These are phyloP conservation scores for Poeciliopsis retropinna DNA, from an alignment of 2,113 vertebrate species.

Conservation along the genomic window DNA sequence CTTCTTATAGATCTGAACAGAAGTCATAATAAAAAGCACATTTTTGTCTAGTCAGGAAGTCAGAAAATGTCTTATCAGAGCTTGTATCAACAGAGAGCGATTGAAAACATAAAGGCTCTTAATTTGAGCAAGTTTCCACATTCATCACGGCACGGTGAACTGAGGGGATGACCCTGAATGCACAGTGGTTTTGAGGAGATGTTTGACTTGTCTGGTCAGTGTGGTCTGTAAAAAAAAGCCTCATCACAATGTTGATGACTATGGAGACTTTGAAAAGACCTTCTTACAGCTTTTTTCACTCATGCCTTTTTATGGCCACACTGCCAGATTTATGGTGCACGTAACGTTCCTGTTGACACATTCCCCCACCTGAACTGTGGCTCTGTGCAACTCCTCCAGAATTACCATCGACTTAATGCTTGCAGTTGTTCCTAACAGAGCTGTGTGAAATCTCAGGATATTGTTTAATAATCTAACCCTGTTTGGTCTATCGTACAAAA, in stretches of 20 bases:
- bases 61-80: not conserved
- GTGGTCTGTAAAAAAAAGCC: not conserved
- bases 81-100: not conserved
- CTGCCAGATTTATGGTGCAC: too few relatives aligned
- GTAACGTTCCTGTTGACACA: too few relatives aligned
- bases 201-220: not conserved
- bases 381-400: too few relatives aligned
- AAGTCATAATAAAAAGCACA: not conserved
- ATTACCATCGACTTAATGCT: too few relatives aligned
- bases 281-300: too few relatives aligned
- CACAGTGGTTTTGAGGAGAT: not conserved
- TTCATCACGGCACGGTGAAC: not conserved
- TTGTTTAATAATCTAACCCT: too few relatives aligned
- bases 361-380: too few relatives aligned
- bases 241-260: not conserved
- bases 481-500: too few relatives aligned
- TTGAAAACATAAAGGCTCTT: not conserved
- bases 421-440: too few relatives aligned
- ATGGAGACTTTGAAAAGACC: not conserved
- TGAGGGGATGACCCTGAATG: not conserved
- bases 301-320: too few relatives aligned
- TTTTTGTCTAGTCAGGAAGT: not conserved
- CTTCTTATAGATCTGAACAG: not conserved
- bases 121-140: not conserved
- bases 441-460: too few relatives aligned